Evolutionary conservation across 1,140 invertebrate genomes (phyloP).

Genomic region (Paraescarpia echinospica): DNA sequence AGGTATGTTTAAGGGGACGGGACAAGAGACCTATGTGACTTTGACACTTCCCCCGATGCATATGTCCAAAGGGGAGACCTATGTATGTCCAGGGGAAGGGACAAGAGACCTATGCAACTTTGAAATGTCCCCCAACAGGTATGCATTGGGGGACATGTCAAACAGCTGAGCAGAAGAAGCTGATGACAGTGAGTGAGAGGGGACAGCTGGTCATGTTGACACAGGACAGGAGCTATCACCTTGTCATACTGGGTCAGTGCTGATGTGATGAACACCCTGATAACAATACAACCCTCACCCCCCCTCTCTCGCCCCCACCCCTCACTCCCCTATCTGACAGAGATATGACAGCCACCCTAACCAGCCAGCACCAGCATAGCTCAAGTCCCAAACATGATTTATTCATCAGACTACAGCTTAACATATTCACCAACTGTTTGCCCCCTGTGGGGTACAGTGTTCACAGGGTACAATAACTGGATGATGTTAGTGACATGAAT

Average conservation of each 20-base stretch:
- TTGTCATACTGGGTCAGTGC: background rate
- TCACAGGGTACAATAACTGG: background rate
- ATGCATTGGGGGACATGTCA: background rate
- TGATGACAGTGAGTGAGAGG: background rate
- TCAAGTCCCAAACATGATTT: background rate
- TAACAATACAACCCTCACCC: background rate
- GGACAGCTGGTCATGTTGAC: background rate
- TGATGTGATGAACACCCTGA: background rate
- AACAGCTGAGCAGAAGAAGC: background rate
- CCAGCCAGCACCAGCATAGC: background rate
- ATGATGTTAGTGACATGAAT: background rate
- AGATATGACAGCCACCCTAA: background rate
- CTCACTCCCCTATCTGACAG: background rate
- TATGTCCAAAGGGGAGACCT: no score
- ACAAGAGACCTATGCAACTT: no score
- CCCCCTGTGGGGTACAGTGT: no score
- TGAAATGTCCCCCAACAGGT: background rate
- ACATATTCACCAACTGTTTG: background rate
- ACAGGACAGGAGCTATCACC: background rate
- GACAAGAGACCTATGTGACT: no score
- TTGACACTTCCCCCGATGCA: no score
- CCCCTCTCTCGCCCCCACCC: background rate
- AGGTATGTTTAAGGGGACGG: no score
- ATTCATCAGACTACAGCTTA: background rate
- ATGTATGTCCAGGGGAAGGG: no score